A percentile compares a stretch with the other conserved stretches of the same genome.
phyloP scores from a whole-genome alignment of 2,888 invertebrate genomes.

The Rosalia funebris region DNA sequence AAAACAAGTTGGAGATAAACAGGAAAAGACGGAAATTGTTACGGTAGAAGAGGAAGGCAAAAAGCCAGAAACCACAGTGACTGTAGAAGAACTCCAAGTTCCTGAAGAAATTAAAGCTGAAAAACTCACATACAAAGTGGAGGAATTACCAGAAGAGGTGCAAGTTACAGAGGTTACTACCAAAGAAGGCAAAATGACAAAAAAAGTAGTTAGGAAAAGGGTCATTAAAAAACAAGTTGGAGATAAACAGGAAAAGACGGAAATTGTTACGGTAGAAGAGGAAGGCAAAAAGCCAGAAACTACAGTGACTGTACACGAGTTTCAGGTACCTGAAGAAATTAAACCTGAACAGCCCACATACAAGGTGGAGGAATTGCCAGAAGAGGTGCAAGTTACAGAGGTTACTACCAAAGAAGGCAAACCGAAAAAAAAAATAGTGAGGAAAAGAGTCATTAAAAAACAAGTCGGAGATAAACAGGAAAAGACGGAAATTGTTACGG shows the following conservation, averaged over 20 bases:
- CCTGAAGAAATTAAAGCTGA: slow-evolving; percentile 47
- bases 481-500: slow-evolving; percentile 61
- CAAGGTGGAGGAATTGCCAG: slow-evolving; percentile 56
- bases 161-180: slow-evolving; percentile 33
- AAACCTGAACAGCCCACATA: slow-evolving; percentile 45
- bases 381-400: slow-evolving; percentile 48
- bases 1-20: slow-evolving; percentile 56
- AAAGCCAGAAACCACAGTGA: slow-evolving; percentile 55
- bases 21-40: slow-evolving; percentile 61
- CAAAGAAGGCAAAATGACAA: slow-evolving; percentile 38
- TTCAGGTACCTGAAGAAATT: slow-evolving; percentile 48
- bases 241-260: neutral
- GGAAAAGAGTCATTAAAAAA: slow-evolving; percentile 62
- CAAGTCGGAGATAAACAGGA: slow-evolving; percentile 58
- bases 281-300: slow-evolving; percentile 48
- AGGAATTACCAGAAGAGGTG: slow-evolving; percentile 50
- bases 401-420: slow-evolving; percentile 48
- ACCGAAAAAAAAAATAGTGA: slow-evolving; percentile 41
- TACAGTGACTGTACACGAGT: slow-evolving; percentile 50
- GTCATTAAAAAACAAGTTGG: neutral
- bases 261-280: slow-evolving; percentile 55
- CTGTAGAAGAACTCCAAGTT: slow-evolving; percentile 35
- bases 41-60: slow-evolving; percentile 62
- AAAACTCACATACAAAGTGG: slow-evolving; percentile 34
- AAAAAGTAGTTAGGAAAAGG: neutral